These are phyloP conservation scores for Peromyscus aztecus DNA, from an alignment of 2,797 vertebrate genomes.

Conservation along the genomic window DNA sequence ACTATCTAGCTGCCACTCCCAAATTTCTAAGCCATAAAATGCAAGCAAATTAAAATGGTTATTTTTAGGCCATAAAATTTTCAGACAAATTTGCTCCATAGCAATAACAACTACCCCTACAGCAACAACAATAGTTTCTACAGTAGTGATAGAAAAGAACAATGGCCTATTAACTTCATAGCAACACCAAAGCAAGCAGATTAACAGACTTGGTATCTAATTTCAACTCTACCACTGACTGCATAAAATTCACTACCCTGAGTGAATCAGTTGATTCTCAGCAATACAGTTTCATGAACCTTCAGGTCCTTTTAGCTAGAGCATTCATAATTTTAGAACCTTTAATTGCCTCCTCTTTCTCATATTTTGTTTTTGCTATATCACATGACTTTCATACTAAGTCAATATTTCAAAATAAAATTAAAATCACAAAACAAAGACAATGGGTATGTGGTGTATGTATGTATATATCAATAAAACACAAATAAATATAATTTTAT, in stretches of 20 bases:
- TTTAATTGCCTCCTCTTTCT: conserved; percentile 29
- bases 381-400: conserved; percentile 37
- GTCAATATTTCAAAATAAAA: conserved; percentile 40
- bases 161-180: background rate
- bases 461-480: background rate
- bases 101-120: background rate
- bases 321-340: conserved; percentile 23
- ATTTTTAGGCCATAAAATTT: conserved; percentile 30
- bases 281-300: conserved; percentile 45
- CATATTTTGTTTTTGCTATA: conserved; percentile 31
- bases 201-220: background rate
- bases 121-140: background rate
- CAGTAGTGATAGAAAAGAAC: background rate
- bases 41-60: conserved; percentile 19
- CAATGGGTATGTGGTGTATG: background rate
- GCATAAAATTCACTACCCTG: background rate
- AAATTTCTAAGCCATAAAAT: conserved; percentile 53
- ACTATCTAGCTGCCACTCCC: background rate
- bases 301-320: background rate
- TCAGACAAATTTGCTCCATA: conserved; percentile 21
- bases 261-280: conserved; percentile 15
- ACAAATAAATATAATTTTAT: background rate
- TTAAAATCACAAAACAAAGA: conserved; percentile 16
- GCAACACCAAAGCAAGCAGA: background rate
- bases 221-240: background rate